Conservation (phyloP, 2,797 vertebrate species). For the Chaetophractus vellerosus region DNA sequence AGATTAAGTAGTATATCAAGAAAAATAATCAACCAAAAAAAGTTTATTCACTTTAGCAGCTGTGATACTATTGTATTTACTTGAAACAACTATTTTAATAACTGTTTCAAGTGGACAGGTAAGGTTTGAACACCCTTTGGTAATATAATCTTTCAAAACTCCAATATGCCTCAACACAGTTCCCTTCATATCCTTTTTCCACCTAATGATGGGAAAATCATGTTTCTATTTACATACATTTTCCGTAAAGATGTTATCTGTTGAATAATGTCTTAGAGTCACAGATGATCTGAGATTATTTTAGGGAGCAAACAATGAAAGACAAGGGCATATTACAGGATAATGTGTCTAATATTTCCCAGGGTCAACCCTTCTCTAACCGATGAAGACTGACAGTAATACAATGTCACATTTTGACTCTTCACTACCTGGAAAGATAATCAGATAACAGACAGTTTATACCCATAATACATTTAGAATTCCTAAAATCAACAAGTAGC, state of each 20-base stretch:
- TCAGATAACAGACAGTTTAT: not conserved
- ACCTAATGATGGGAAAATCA: not conserved
- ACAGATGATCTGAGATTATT: constrained; percentile 3
- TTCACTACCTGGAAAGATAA: constrained; percentile 13
- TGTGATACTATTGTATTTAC: not conserved
- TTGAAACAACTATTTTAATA: not conserved
- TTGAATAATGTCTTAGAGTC: not conserved
- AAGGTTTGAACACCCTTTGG: not conserved
- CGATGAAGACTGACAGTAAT: not conserved
- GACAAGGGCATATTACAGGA: not conserved
- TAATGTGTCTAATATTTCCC: not conserved
- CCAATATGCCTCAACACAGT: not conserved
- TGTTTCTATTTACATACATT: not conserved
- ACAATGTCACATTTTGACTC: not conserved
- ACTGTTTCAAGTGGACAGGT: not conserved
- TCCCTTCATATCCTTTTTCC: not conserved
- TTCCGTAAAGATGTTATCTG: constrained; percentile 5
- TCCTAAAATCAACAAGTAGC: not conserved
- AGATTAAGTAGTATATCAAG: not conserved
- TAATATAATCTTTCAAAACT: not conserved
- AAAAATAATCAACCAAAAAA: not conserved
- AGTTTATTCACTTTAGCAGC: not conserved
- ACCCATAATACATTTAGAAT: constrained; percentile 2
- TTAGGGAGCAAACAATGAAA: not conserved
- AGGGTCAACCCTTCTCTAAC: not conserved